Conservation (phyloP, 2,888 invertebrate genomes). For the Carabus problematicus region DNA sequence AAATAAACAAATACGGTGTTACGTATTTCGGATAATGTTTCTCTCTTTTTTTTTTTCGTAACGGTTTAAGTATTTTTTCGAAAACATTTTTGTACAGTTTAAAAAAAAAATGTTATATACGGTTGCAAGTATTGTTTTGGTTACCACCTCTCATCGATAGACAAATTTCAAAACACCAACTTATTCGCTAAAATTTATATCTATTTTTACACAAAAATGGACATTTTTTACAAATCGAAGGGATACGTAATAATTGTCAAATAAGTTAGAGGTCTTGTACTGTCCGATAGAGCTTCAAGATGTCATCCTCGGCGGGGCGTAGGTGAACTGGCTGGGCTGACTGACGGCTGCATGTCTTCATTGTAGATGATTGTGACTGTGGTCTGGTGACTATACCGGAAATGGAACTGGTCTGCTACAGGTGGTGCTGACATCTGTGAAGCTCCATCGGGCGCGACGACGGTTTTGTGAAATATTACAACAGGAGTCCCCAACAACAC, state of each 20-base stretch:
- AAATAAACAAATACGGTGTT: slow-evolving; percentile 21
- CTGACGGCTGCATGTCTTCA: not conserved
- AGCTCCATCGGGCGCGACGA: slow-evolving; percentile 31
- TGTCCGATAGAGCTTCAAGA: slow-evolving; percentile 34
- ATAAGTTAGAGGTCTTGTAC: slow-evolving; percentile 40
- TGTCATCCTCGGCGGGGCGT: slow-evolving; percentile 18
- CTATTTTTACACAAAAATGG: slow-evolving; percentile 62
- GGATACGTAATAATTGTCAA: slow-evolving; percentile 58
- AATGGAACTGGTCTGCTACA: not conserved
- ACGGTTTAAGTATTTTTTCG: slow-evolving; percentile 43
- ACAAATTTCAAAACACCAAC: slow-evolving; percentile 53
- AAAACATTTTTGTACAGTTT: slow-evolving; percentile 51
- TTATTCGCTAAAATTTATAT: slow-evolving; percentile 59
- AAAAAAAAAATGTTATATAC: slow-evolving; percentile 37
- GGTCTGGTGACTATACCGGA: not conserved
- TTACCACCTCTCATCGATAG: slow-evolving; percentile 28
- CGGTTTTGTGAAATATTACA: slow-evolving; percentile 39
- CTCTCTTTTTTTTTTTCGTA: slow-evolving; percentile 21
- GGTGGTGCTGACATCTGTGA: slow-evolving; percentile 3
- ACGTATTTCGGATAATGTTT: slow-evolving; percentile 2
- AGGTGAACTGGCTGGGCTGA: not conserved
- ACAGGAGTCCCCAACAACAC: slow-evolving; percentile 42
- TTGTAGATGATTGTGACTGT: not conserved
- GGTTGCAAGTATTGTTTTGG: not conserved
- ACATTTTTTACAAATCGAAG: slow-evolving; percentile 62